These are phyloP conservation scores for Mus pahari DNA, from an alignment of 2,113 vertebrate genomes.

Conservation along the genomic window DNA sequence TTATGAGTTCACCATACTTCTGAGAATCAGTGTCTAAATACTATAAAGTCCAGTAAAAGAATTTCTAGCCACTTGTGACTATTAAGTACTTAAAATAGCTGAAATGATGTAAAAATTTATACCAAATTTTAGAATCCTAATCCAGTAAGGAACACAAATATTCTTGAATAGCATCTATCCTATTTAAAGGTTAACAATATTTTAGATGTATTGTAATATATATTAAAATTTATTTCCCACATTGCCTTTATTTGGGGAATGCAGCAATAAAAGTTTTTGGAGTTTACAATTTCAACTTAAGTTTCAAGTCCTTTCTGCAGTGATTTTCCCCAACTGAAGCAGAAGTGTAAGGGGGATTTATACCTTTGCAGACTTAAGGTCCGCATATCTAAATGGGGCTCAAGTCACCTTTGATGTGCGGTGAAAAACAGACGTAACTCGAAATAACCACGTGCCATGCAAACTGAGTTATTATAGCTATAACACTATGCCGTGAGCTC, in stretches of 20 bases:
- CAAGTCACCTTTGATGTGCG: background rate
- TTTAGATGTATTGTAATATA: background rate
- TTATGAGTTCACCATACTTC: background rate
- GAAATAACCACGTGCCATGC: background rate
- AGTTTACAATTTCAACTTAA: background rate
- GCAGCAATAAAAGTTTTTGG: background rate
- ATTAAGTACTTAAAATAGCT: background rate
- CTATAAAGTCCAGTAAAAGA: background rate
- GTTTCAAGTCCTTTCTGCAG: background rate
- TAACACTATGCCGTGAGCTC: background rate
- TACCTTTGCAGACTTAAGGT: background rate
- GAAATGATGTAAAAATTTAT: background rate
- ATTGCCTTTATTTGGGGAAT: background rate
- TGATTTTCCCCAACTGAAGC: background rate
- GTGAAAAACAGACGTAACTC: background rate
- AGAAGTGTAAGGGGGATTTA: background rate
- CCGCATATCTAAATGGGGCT: background rate
- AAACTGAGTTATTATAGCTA: background rate
- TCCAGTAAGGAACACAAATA: background rate
- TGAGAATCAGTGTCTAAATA: background rate
- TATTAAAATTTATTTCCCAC: background rate
- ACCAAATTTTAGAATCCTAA: background rate
- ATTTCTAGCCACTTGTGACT: accelerated
- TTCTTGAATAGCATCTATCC: background rate
- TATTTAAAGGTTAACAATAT: background rate